phyloP scores from a whole-genome alignment of 2,888 invertebrate genomes.

The Ochropleura plecta region DNA sequence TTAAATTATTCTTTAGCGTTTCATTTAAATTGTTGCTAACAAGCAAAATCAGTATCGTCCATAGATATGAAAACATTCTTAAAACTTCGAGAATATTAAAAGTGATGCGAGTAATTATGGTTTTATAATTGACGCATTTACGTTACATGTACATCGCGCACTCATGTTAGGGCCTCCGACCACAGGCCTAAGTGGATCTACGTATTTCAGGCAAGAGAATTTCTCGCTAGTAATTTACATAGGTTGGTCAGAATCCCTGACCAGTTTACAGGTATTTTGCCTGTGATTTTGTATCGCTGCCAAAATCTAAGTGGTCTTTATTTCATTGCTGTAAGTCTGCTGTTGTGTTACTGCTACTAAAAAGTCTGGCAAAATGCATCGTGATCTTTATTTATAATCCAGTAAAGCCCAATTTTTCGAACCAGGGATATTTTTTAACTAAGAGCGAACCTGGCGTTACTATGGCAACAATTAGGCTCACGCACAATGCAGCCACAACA shows the following conservation, averaged over 20 bases:
- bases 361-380: not conserved
- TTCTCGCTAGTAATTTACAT: not conserved
- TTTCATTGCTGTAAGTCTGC: not conserved
- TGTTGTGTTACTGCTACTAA: not conserved
- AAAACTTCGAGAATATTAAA: too few relatives aligned
- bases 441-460: not conserved
- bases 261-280: not conserved
- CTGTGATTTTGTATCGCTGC: not conserved
- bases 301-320: not conserved
- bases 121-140: too few relatives aligned
- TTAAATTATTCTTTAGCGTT: too few relatives aligned
- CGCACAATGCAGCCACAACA: too few relatives aligned
- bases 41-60: too few relatives aligned
- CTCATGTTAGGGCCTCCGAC: too few relatives aligned
- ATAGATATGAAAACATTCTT: too few relatives aligned
- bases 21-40: too few relatives aligned
- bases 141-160: too few relatives aligned
- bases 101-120: too few relatives aligned
- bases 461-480: not conserved
- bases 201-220: not conserved
- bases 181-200: not conserved
- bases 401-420: not conserved
- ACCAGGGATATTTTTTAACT: not conserved
- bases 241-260: not conserved
- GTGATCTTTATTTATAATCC: not conserved